Evolutionary conservation across 2,888 invertebrate genomes (phyloP), one percentile per base, ranked within the genome.

Genomic region (Cecidostiba fungosa): DNA sequence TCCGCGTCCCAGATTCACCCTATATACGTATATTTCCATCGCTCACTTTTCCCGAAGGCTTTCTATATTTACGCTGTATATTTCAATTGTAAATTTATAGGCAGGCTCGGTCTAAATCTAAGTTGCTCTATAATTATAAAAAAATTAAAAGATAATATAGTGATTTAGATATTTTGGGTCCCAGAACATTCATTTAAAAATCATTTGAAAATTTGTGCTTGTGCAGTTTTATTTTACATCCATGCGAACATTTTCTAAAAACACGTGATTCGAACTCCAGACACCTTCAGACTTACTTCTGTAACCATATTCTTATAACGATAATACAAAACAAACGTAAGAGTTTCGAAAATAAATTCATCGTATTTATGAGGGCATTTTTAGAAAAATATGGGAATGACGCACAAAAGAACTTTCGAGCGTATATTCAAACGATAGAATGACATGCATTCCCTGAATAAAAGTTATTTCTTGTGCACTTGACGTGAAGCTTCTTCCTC

Each of bases 31-130:
- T 76, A 29, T 70, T 29, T 19, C 54, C 59, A n/a, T 26, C 26
- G 70, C 3, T 70, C 29, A 16, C 6, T 81, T 72, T 77, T 66
- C 77, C 47, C 47, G 19, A 72, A 1, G 23, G 47, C 36, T 26
- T 62, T 74, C 70, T n/a, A 29, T 26, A 77, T 82, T 80, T 59
- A 16, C 54, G 23, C 43, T 29, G 54, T n/a, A 29, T 29, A 79
- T 69, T 76, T 76, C 74, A 39, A 80, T 80, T 80, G 74, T 74
- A 69, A 76, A 84, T 84, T 84, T 54, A 26, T 36, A n/a, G 1
- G 77, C 19, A 6, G 1, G 39, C 39, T 39, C 8, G 10, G 39
- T 39, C 10, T 39, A 10, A 39, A 39, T 39, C 8, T 6, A 1
- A 10, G 8, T 10, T 39, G 6, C 39, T 39, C 8, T 19, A 19